Conservation (phyloP, 2,888 invertebrate species). For the Dicycla oo region DNA sequence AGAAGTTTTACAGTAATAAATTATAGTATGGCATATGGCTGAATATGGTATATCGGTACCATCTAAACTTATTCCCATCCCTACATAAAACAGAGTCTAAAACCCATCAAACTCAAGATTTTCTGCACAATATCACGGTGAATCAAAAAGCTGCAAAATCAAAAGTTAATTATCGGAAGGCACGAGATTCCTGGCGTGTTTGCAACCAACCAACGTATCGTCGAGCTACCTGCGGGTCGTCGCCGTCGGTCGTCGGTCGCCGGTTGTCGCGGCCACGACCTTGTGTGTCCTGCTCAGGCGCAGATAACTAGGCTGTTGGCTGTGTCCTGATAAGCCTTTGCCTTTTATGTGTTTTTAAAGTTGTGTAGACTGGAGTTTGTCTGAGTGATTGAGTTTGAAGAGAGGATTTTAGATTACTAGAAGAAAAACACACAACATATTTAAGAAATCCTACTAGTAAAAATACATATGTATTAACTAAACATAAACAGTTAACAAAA, state of each 20-base stretch:
- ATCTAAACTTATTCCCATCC: background rate
- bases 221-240: slow-evolving; percentile 23
- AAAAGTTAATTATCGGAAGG: slow-evolving; percentile 44
- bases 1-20: background rate
- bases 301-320: slow-evolving; percentile 52
- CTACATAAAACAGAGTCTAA: background rate
- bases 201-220: slow-evolving; percentile 26
- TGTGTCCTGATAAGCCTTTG: slow-evolving; percentile 49
- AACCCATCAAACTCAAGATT: slow-evolving; percentile 1
- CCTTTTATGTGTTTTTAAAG: slow-evolving; percentile 27
- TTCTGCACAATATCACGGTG: slow-evolving; percentile 34
- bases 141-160: slow-evolving; percentile 51
- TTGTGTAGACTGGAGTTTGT: background rate
- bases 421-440: background rate
- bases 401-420: background rate
- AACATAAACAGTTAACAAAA: background rate
- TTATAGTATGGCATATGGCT: too few species aligned
- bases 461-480: background rate
- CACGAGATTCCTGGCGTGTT: slow-evolving; percentile 42
- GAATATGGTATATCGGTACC: background rate
- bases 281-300: slow-evolving; percentile 60
- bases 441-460: background rate
- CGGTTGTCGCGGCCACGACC: slow-evolving; percentile 58
- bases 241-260: slow-evolving; percentile 22
- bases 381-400: background rate